These are phyloP conservation scores for Stegana nigrithorax DNA, from an alignment of 2,888 invertebrate genomes.

Conservation along the genomic window DNA sequence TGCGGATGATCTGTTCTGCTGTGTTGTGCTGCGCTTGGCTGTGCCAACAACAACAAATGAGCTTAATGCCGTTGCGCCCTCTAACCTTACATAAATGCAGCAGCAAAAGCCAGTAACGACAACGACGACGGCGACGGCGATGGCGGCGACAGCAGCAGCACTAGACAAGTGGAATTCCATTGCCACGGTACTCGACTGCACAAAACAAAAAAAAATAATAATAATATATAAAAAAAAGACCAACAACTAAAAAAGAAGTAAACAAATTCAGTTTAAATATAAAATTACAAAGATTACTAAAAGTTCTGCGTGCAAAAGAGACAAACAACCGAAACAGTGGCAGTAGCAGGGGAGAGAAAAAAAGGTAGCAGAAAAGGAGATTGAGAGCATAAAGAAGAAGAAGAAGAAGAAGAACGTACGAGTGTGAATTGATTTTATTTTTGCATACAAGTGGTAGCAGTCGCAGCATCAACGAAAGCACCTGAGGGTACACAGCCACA, in stretches of 20 bases:
- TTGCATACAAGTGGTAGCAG: conserved; percentile 18
- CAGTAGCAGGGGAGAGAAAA: too few species aligned
- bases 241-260: background rate
- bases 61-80: conserved; percentile 56
- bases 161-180: conserved; percentile 63
- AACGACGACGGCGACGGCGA: conserved; percentile 21
- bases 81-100: conserved; percentile 63
- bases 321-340: background rate
- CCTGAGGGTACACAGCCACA: conserved; percentile 47
- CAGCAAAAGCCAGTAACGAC: conserved; percentile 23
- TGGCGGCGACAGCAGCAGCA: conserved; percentile 26
- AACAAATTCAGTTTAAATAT: background rate
- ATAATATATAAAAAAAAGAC: background rate
- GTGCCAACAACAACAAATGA: conserved; percentile 1
- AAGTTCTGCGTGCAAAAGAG: too few species aligned
- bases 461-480: conserved; percentile 33
- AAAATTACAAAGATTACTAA: too few species aligned
- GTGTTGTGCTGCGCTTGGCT: conserved; percentile 55
- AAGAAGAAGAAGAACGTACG: conserved; percentile 32
- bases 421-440: conserved; percentile 63
- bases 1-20: conserved; percentile 27
- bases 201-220: background rate
- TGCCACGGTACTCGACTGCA: conserved; percentile 47
- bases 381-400: conserved; percentile 44
- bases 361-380: too few species aligned